phyloP scores from a whole-genome alignment of 1,140 invertebrate species.

The Plectrocnemia conspersa region DNA sequence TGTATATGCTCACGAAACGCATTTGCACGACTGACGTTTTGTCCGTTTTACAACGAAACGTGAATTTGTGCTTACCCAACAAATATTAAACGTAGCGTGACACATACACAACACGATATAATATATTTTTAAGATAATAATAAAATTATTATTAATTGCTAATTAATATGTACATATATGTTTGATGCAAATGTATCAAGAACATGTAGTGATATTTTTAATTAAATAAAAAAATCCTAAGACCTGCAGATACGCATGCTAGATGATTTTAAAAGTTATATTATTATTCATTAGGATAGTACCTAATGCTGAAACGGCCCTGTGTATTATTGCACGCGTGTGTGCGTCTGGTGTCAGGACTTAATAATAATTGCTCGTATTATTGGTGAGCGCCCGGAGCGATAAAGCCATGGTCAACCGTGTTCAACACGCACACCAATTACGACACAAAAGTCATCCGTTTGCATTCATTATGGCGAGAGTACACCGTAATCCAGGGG shows the following conservation, averaged over 20 bases:
- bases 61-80: neutral
- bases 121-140: neutral
- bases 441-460: slow-evolving; percentile 18
- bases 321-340: neutral
- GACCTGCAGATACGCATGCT: too few species aligned
- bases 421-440: slow-evolving; percentile 19
- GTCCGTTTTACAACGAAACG: neutral
- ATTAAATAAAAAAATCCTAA: slow-evolving; percentile 8
- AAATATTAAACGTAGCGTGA: slow-evolving; percentile 1
- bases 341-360: slow-evolving; percentile 9
- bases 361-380: slow-evolving; percentile 21
- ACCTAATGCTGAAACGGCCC: neutral
- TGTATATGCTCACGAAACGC: too few species aligned
- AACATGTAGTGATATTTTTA: neutral
- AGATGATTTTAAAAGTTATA: too few species aligned
- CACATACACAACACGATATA: neutral
- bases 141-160: slow-evolving; percentile 2
- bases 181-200: neutral
- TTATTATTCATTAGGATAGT: too few species aligned
- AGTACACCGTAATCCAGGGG: too few species aligned
- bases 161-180: neutral
- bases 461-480: too few species aligned
- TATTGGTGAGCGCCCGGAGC: slow-evolving; percentile 12
- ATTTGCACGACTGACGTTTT: too few species aligned
- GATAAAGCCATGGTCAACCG: slow-evolving; percentile 11